Percentiles rank a stretch among this genome's conserved stretches.
Evolutionary conservation across 2,888 invertebrate species (phyloP).

Genomic region (Lasioglossum marginatum): DNA sequence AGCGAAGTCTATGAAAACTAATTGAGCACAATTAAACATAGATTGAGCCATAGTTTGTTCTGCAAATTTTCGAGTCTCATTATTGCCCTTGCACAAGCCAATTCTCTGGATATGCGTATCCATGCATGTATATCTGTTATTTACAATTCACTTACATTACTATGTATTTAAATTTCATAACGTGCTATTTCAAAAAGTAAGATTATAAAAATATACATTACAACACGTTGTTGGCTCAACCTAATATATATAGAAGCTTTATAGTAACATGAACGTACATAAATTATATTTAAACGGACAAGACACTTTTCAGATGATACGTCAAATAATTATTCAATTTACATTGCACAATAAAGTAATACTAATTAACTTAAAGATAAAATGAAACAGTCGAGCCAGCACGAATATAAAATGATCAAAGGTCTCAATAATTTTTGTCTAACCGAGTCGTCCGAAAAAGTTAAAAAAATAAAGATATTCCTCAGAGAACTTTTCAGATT

Average conservation of each 20-base stretch:
- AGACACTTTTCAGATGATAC: neutral
- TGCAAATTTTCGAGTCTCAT: neutral
- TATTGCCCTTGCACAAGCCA: constrained; percentile 45
- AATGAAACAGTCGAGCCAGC: constrained; percentile 14
- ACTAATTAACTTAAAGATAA: constrained; percentile 9
- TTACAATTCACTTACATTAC: constrained; percentile 43
- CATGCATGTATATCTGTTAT: constrained; percentile 30
- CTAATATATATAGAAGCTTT: constrained; percentile 14
- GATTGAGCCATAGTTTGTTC: constrained; percentile 52
- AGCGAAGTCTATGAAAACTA: constrained; percentile 6
- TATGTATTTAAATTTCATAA: constrained; percentile 17
- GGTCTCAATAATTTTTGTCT: constrained; percentile 32
- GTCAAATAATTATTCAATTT: neutral
- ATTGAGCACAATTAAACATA: constrained; percentile 18
- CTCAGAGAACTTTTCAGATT: neutral
- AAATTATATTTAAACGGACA: constrained; percentile 25
- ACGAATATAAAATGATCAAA: constrained; percentile 13
- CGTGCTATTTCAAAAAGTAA: constrained; percentile 17
- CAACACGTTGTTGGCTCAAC: constrained; percentile 31
- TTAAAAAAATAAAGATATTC: neutral
- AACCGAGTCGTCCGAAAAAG: neutral
- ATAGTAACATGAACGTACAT: constrained; percentile 16
- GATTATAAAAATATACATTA: constrained; percentile 28
- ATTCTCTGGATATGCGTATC: constrained; percentile 15
- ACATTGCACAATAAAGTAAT: constrained; percentile 20